These are phyloP conservation scores for Hippocampus mohnikei DNA, from an alignment of 2,113 vertebrate genomes.

Conservation along the genomic window DNA sequence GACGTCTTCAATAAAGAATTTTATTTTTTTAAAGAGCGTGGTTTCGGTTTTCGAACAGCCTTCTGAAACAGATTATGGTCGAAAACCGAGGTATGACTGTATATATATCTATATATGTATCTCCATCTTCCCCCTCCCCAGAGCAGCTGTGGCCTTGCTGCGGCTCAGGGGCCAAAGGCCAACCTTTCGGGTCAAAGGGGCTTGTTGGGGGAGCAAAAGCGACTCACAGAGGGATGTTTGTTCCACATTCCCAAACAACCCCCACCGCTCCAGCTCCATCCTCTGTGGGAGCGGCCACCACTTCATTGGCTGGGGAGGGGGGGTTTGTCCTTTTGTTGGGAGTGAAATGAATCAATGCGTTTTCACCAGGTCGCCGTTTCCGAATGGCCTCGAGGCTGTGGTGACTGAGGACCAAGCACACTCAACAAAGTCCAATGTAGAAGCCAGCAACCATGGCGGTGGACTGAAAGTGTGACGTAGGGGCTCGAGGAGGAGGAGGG, in stretches of 20 bases:
- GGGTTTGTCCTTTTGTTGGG: slow-evolving; percentile 18
- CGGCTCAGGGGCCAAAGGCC: slow-evolving; percentile 65
- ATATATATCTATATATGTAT: not conserved
- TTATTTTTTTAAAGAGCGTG: no score
- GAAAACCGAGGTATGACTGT: no score
- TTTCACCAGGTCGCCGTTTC: not conserved
- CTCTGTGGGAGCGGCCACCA: slow-evolving; percentile 44
- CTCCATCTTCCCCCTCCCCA: slow-evolving; percentile 54
- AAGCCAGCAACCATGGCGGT: slow-evolving; percentile 8
- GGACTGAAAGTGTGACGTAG: slow-evolving; percentile 15
- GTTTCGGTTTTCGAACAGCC: no score
- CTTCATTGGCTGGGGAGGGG: slow-evolving; percentile 52
- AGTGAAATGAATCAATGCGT: not conserved
- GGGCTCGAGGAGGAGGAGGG: not conserved
- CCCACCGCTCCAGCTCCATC: slow-evolving; percentile 12
- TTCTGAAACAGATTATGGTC: no score
- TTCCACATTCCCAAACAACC: slow-evolving; percentile 50
- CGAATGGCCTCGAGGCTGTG: slow-evolving; percentile 9
- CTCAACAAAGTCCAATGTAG: slow-evolving; percentile 28
- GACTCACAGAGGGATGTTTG: slow-evolving; percentile 71
- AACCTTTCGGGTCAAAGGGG: slow-evolving; percentile 59
- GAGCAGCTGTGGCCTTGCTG: slow-evolving; percentile 72
- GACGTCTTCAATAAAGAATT: no score
- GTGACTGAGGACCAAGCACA: slow-evolving; percentile 28
- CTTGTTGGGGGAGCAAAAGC: slow-evolving; percentile 32